A percentile compares a stretch with the other conserved stretches of the same genome.
phyloP scores from a whole-genome alignment of 2,888 invertebrate genomes.

The Dolomedes plantarius region DNA sequence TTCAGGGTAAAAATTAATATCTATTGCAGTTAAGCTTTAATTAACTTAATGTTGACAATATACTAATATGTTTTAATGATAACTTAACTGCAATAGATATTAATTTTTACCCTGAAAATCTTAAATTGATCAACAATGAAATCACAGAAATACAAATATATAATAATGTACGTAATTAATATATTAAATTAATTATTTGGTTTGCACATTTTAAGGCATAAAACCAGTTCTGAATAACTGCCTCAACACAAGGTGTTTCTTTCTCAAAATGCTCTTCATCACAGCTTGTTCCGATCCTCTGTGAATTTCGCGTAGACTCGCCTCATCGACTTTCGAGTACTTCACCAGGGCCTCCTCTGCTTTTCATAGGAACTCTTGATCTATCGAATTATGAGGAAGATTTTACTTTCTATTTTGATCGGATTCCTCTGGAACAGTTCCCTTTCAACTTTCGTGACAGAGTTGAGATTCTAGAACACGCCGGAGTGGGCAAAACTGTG shows the following conservation, averaged over 20 bases:
- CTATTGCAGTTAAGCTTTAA: too few species aligned
- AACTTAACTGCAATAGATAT: too few species aligned
- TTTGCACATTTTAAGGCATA: slow-evolving; percentile 7
- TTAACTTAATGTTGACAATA: too few species aligned
- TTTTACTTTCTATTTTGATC: slow-evolving; percentile 27
- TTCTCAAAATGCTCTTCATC: slow-evolving; percentile 41
- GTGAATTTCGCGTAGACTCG: slow-evolving; percentile 31
- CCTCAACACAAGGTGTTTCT: slow-evolving; percentile 29
- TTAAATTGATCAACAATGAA: too few species aligned
- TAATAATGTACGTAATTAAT: too few species aligned
- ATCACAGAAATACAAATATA: too few species aligned
- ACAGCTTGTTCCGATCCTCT: slow-evolving; percentile 31
- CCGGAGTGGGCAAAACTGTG: slow-evolving; percentile 50
- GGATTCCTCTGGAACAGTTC: slow-evolving; percentile 48
- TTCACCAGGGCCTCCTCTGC: slow-evolving; percentile 12
- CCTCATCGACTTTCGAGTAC: slow-evolving; percentile 13
- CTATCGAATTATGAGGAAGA: slow-evolving; percentile 24
- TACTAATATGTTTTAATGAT: too few species aligned
- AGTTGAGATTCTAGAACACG: slow-evolving; percentile 29
- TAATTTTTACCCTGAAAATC: too few species aligned
- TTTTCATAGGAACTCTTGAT: not conserved
- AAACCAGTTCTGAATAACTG: slow-evolving; percentile 19
- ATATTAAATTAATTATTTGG: too few species aligned
- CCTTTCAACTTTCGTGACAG: not conserved
- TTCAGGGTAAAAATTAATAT: too few species aligned